Evolutionary conservation across 2,113 vertebrate genomes (phyloP).

Genomic region (Psettodes erumei): DNA sequence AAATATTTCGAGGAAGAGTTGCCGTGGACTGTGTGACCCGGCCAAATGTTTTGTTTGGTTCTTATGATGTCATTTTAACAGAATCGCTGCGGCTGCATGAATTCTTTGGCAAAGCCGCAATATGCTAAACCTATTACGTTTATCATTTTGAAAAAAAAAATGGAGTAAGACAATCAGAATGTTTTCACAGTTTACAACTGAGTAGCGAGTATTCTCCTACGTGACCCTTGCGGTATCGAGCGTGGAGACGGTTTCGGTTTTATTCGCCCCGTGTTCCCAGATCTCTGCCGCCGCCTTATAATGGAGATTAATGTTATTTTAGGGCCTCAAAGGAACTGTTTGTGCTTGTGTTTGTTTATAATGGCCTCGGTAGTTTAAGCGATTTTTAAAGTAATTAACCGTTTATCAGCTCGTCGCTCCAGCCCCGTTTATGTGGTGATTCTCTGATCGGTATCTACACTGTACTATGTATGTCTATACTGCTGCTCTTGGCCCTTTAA

Average conservation of each 20-base stretch:
- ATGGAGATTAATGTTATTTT: constrained; percentile 15
- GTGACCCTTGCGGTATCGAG: background rate
- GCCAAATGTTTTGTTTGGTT: background rate
- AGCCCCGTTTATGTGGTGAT: background rate
- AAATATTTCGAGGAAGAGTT: no score
- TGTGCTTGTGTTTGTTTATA: background rate
- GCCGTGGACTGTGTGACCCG: background rate
- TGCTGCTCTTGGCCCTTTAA: constrained; percentile 2
- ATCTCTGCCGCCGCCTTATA: background rate
- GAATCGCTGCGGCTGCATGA: background rate
- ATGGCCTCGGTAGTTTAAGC: background rate
- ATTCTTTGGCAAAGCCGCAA: background rate
- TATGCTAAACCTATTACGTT: no score
- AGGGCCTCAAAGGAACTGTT: background rate
- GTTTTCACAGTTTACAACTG: background rate
- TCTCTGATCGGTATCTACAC: background rate
- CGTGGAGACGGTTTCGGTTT: constrained; percentile 31
- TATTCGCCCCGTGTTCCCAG: constrained; percentile 1
- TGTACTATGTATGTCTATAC: no score
- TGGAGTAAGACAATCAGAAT: background rate
- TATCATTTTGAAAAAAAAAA: no score
- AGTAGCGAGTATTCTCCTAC: background rate
- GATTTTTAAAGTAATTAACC: constrained; percentile 10
- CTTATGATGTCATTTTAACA: background rate
- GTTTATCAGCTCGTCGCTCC: constrained; percentile 5